A percentile compares a stretch with the other conserved stretches of the same genome.
These are phyloP conservation scores for Octodonta nipae DNA, from an alignment of 2,888 invertebrate genomes.

Conservation along the genomic window DNA sequence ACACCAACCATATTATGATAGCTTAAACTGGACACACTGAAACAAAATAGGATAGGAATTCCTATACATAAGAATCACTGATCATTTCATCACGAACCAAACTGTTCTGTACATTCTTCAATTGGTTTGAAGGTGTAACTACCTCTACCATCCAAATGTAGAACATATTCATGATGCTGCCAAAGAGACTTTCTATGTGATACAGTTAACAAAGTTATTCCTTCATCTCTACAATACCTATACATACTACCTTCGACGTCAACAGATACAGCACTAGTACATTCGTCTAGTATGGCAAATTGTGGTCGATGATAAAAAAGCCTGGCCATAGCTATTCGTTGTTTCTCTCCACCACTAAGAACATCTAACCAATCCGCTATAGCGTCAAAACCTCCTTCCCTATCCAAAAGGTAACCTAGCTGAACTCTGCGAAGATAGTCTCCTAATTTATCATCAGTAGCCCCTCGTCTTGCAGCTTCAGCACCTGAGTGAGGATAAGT, in stretches of 20 bases:
- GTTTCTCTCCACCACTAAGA: conserved; percentile 94
- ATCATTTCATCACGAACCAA: conserved; percentile 78
- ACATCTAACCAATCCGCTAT: conserved; percentile 99
- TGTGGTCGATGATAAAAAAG: conserved; percentile 95
- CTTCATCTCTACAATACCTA: conserved; percentile 74
- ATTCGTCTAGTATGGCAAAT: conserved; percentile 97
- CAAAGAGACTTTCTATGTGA: conserved; percentile 94
- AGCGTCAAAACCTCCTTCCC: conserved; percentile 82
- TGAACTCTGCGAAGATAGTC: conserved; percentile 72
- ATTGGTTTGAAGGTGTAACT: conserved; percentile 76
- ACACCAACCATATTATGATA: too few relatives aligned
- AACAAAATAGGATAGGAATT: too few relatives aligned
- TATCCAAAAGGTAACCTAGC: conserved; percentile 64
- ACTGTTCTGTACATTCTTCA: conserved; percentile 74
- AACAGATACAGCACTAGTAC: conserved; percentile 95
- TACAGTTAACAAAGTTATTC: conserved; percentile 91
- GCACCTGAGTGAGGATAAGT: conserved; percentile 88
- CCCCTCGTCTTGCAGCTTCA: conserved; percentile 67
- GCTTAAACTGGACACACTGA: too few relatives aligned
- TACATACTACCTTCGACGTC: conserved; percentile 98
- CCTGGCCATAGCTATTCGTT: conserved; percentile 94
- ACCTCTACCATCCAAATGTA: conserved; percentile 94
- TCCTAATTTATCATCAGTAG: conserved; percentile 63
- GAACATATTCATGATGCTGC: conserved; percentile 91
- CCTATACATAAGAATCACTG: too few relatives aligned